Percentiles rank a stretch among this genome's conserved stretches.
These are phyloP conservation scores for Procapra przewalskii DNA, from an alignment of 2,113 vertebrate genomes.

Conservation along the genomic window DNA sequence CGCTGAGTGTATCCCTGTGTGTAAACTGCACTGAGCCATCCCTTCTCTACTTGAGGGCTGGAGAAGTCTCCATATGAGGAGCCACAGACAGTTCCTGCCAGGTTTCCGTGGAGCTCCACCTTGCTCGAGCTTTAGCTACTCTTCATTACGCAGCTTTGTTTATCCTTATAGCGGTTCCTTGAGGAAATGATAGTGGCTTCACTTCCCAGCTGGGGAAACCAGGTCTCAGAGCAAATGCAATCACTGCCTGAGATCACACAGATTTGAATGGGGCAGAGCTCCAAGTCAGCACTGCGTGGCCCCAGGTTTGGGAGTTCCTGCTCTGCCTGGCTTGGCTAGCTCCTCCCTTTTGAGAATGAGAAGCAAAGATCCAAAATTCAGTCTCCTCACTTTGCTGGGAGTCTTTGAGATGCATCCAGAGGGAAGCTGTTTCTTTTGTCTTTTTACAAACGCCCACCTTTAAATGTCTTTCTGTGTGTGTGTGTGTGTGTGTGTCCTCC, in stretches of 20 bases:
- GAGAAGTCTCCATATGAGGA: no score
- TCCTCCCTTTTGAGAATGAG: background rate
- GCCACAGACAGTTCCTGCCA: accelerated
- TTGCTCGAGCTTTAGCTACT: background rate
- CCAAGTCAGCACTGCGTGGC: accelerated
- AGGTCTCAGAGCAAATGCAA: background rate
- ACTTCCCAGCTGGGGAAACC: background rate
- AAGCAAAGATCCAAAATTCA: background rate
- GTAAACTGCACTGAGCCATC: background rate
- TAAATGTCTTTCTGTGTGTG: background rate
- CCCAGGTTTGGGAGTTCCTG: accelerated
- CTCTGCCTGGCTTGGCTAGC: background rate
- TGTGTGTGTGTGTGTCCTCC: background rate
- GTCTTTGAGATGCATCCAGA: background rate
- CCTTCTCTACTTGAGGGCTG: accelerated
- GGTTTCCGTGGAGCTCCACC: background rate
- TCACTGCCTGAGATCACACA: background rate
- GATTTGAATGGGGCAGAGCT: background rate
- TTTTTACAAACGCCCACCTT: background rate
- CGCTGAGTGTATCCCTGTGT: background rate
- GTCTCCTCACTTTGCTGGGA: background rate
- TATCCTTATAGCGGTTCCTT: background rate
- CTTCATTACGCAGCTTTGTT: background rate
- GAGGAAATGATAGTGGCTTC: background rate
- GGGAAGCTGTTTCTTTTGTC: background rate